Base-by-base conservation (phyloP, 2,888 invertebrate species). In the Tetragonisca angustula region DNA sequence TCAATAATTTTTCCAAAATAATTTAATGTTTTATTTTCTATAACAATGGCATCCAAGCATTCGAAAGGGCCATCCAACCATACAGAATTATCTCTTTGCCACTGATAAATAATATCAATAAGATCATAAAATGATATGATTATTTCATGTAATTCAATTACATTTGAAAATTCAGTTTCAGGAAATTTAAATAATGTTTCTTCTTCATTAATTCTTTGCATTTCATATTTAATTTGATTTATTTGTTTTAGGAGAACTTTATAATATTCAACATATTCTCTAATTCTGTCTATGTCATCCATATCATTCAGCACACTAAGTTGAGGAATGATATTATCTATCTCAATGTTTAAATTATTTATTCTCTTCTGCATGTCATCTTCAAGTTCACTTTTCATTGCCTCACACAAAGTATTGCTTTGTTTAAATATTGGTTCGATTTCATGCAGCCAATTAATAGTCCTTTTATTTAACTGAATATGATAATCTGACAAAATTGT, bases 51-150 rank as follows among this genome's bases (percentile, higher is more conserved):
- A 88, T 95, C 94, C 21, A 96, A 94, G 72, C 95, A 95, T 83
- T 95, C 93, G 90, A 96, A 96, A 2, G 95, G 95, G 0, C 96
- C 96, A 87, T 96, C 95, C 94, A 96, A 94, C 96, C 96, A 96
- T 32, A 96, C 95, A 83, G 95, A 95, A 89, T 96, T 95, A 64
- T 95, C 95, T 85, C 95, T 95, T 87, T 95, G 95, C 96, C 96
- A 96, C 75, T 95, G 95, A 83, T 94, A 92, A 64, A 95, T 94
- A 2, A 95, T 93, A 5, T 95, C 95, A 62, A 96, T 90, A 0
- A 95, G 89, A n/a, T 87, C 87, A 81, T 92, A 87, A 75, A 94
- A 93, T 2, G 93, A 93, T 61, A 86, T 36, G 27, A 94, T 89
- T 21, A 92, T 89, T 61, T 94, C 93, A 17, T 93, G 94, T 61